A percentile compares a stretch with the other conserved stretches of the same genome.
These are phyloP conservation scores for Fopius arisanus DNA, from an alignment of 1,140 invertebrate species.

Conservation along the genomic window DNA sequence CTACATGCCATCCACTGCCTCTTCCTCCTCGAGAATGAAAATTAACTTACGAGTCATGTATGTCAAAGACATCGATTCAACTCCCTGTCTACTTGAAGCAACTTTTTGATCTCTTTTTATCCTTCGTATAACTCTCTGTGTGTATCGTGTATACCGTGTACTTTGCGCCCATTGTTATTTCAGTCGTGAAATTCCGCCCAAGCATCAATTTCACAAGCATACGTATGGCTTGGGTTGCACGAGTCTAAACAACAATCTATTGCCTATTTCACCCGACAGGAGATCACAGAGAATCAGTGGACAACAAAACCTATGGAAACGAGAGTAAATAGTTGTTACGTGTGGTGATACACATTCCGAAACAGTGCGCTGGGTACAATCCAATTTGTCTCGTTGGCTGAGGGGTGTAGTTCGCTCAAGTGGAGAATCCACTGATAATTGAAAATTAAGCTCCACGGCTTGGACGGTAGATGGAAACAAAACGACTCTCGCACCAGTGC, in stretches of 20 bases:
- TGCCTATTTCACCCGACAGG: background rate
- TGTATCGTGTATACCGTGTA: background rate
- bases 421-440: conserved; percentile 40
- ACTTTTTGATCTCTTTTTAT: background rate
- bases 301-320: background rate
- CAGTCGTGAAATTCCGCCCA: background rate
- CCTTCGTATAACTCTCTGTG: background rate
- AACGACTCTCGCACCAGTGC: conserved; percentile 8
- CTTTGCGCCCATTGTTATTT: background rate
- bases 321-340: background rate
- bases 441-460: conserved; percentile 41
- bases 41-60: background rate
- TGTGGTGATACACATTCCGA: conserved; percentile 4
- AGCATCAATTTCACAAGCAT: background rate
- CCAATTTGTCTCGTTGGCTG: conserved; percentile 26
- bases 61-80: background rate
- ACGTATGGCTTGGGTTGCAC: background rate
- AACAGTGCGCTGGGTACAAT: background rate
- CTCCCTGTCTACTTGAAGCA: background rate
- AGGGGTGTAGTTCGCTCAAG: background rate
- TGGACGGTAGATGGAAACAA: conserved; percentile 23
- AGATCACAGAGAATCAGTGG: background rate
- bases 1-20: background rate
- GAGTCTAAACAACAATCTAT: background rate
- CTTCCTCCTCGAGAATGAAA: background rate